These are phyloP conservation scores for Frankliniella intonsa DNA, from an alignment of 2,888 invertebrate species.

Conservation along the genomic window DNA sequence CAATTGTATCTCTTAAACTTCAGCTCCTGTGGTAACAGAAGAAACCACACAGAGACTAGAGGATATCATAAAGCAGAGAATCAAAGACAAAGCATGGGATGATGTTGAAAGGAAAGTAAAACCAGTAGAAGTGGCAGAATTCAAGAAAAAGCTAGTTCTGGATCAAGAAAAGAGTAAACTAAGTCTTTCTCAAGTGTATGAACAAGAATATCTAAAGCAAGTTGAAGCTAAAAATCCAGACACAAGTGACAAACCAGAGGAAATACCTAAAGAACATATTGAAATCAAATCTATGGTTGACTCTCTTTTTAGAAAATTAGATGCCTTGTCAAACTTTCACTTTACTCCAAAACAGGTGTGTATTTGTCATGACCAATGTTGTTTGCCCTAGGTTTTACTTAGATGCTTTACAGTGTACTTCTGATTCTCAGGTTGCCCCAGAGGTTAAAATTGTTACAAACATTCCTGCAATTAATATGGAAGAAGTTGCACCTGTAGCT, in stretches of 20 bases:
- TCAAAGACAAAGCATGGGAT: constrained; percentile 91
- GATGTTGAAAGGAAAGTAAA: constrained; percentile 85
- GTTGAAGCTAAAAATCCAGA: constrained; percentile 55
- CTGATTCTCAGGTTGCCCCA: constrained; percentile 58
- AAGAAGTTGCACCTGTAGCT: constrained; percentile 92
- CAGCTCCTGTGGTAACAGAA: constrained; percentile 86
- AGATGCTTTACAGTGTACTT: neutral
- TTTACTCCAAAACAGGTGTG: constrained; percentile 78
- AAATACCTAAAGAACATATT: constrained; percentile 70
- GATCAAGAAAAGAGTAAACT: constrained; percentile 93
- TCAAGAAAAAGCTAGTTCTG: constrained; percentile 79
- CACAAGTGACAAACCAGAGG: constrained; percentile 53
- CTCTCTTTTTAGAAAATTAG: constrained; percentile 75
- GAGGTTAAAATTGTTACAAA: constrained; percentile 89
- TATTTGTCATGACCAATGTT: constrained; percentile 28
- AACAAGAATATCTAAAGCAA: constrained; percentile 73
- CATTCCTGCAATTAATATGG: constrained; percentile 84
- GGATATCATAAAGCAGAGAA: constrained; percentile 83
- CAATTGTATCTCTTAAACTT: constrained; percentile 35
- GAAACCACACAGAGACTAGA: constrained; percentile 82
- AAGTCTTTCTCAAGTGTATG: constrained; percentile 91
- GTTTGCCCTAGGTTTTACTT: neutral
- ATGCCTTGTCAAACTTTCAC: constrained; percentile 90
- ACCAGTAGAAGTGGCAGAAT: constrained; percentile 76
- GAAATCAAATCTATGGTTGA: constrained; percentile 72